Base-by-base conservation (phyloP, 2,797 vertebrate species). In the Sebastes kiyomatsui region DNA sequence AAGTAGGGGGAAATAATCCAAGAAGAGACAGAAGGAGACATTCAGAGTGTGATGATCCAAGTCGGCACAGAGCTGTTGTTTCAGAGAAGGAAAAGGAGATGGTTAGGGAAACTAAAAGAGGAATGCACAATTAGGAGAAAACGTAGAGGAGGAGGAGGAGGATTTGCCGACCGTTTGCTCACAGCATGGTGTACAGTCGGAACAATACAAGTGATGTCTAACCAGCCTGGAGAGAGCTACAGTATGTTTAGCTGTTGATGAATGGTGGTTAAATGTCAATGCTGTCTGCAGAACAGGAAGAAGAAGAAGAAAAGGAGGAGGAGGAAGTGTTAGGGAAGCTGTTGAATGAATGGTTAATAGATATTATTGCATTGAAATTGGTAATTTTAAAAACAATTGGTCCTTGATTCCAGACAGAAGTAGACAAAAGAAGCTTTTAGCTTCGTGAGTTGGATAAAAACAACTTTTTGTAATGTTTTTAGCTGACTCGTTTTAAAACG, bases 201-300 rank as follows among this genome's bases (percentile, higher is more conserved):
- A 76, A 67, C 74, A 72, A 61, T 23, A 4, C n/a, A 14, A 25
- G 28, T 46, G 42, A 46, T 46, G 32, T 22, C 12, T 20, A 68
- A 49, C 10, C 61, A 67, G 38, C 23, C 28, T 52, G 42, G 9
- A 22, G 25, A 64, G 27, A 35, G 64, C 69, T 18, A 46, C 42
- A 46, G 42, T 12, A 38, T 4, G 66, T 61, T 75, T 46, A 64
- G 27, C 61, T 75, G 67, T 1, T 75, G 75, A 62, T 67, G 55
- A 79, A 67, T 28, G 61, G 66, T 33, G 38, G 54, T 42, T 77
- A 80, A 77, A 80, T 86, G 65, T 77, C 80, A 70, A 12, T 10
- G 64, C 61, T 86, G 80, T 69, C 59, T 54, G 6, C 30, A 72
- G 42, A 52, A 62, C 22, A 7, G 55, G 54, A 55, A 23, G 54